These are phyloP conservation scores for Oncorhynchus nerka DNA, from an alignment of 2,113 vertebrate genomes.

Conservation along the genomic window DNA sequence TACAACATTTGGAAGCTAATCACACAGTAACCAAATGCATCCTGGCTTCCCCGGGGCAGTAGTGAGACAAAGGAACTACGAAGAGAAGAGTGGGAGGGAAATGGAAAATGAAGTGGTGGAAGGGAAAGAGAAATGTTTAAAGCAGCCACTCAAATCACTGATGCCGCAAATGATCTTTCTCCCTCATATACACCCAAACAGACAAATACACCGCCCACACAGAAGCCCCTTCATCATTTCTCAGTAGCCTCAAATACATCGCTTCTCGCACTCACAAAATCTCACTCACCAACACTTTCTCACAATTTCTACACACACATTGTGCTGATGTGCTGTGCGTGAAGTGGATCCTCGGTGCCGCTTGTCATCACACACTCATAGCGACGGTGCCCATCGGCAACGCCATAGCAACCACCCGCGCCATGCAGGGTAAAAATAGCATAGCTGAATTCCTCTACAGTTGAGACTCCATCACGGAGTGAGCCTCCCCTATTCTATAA, in stretches of 20 bases:
- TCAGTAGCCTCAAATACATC: not conserved
- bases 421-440: constrained; percentile 61
- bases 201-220: not conserved
- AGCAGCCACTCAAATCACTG: not conserved
- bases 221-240: not conserved
- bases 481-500: not conserved
- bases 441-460: constrained; percentile 42
- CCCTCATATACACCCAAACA: too few relatives aligned
- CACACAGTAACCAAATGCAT: not conserved
- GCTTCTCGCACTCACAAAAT: not conserved
- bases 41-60: not conserved
- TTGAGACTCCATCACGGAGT: constrained; percentile 34
- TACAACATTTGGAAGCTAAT: constrained; percentile 10
- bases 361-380: constrained; percentile 45
- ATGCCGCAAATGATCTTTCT: not conserved
- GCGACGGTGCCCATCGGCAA: constrained; percentile 62
- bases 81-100: not conserved
- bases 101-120: not conserved
- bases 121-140: not conserved
- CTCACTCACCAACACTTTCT: too few relatives aligned
- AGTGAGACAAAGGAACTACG: not conserved
- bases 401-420: constrained; percentile 68
- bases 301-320: too few relatives aligned
- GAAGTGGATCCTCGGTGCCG: constrained; percentile 55
- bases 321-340: constrained; percentile 1